Base-by-base conservation (phyloP, 2,888 invertebrate genomes). In the Chrysolina oricalcia region DNA sequence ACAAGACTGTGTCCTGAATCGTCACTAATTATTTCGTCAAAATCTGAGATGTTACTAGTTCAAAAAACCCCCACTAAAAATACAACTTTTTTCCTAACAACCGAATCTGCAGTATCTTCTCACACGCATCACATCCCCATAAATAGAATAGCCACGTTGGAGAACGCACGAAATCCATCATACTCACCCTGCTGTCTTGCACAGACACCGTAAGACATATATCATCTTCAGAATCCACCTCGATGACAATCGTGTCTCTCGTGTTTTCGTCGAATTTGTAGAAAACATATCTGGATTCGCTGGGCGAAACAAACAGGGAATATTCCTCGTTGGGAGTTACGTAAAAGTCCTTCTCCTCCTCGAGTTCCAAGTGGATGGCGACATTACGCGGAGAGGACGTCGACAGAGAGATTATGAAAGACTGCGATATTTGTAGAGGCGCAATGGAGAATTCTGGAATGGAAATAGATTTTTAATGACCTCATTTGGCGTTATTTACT, bases 151-250 rank as follows among this genome's bases (percentile, higher is more conserved):
- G 4, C 35, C 23, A 23, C 13, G 19, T 21, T 23, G 2, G 23
- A 13, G 10, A 48, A 48, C 23, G 48, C 9, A 35, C n/a, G 19
- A 56, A 59, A 69, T 17, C 63, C 40, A 62, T 68, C 19, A 43
- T 65, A 89, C 91, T 90, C 85, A 94, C 94, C 84, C 92, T 91
- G 80, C 92, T 92, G 83, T 94, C 93, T 87, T 97, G 96, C 81
- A 96, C 92, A 0, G 96, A 96, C 0, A 96, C 91, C 0, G 94
- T 92, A 88, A 95, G 93, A 84, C 96, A 97, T 0, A 92, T 90
- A 53, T 92, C 91, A 82, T 92, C 92, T 8, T 91, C 89, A 0
- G 94, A 94, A 73, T 92, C 91, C 0, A 94, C 91, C 86, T 92
- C 90, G 0, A 94, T 89, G 2, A 94, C 89, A 0, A 94, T 93